Evolutionary conservation across 2,797 vertebrate genomes (phyloP).

Genomic region (Neoniphon sammara): DNA sequence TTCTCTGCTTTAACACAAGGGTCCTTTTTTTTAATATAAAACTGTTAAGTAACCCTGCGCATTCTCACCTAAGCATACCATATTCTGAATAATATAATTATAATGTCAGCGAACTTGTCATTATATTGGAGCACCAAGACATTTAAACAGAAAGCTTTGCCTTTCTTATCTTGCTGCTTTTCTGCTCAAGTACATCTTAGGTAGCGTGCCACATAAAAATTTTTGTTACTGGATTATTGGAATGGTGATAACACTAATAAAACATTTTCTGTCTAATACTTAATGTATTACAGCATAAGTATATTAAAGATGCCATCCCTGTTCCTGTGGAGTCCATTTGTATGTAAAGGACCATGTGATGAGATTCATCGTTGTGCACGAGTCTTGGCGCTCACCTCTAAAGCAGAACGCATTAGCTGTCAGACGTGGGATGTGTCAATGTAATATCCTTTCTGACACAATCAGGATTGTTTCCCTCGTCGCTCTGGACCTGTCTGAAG

Average conservation of each 20-base stretch:
- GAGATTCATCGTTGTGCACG: slow-evolving; percentile 71
- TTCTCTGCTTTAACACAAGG: slow-evolving; percentile 51
- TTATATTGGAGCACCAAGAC: slow-evolving; percentile 36
- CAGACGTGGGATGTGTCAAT: slow-evolving; percentile 81
- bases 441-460: slow-evolving; percentile 85
- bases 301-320: slow-evolving; percentile 37
- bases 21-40: slow-evolving; percentile 43
- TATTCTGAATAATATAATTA: slow-evolving; percentile 55
- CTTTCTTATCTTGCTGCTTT: slow-evolving; percentile 15
- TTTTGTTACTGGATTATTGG: background rate
- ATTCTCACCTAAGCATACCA: slow-evolving; percentile 28
- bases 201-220: background rate
- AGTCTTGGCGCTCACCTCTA: slow-evolving; percentile 68
- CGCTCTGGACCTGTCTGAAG: slow-evolving; percentile 82
- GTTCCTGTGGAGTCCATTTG: slow-evolving; percentile 53
- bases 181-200: slow-evolving; percentile 14
- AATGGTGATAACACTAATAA: background rate
- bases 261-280: background rate
- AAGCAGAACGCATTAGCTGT: slow-evolving; percentile 82
- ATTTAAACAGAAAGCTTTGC: slow-evolving; percentile 26
- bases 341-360: slow-evolving; percentile 61
- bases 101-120: slow-evolving; percentile 57
- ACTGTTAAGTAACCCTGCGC: slow-evolving; percentile 45
- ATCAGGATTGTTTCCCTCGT: slow-evolving; percentile 84
- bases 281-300: slow-evolving; percentile 10